These are phyloP conservation scores for Pogonognathellus flavescens DNA, from an alignment of 1,140 invertebrate species.

Conservation along the genomic window DNA sequence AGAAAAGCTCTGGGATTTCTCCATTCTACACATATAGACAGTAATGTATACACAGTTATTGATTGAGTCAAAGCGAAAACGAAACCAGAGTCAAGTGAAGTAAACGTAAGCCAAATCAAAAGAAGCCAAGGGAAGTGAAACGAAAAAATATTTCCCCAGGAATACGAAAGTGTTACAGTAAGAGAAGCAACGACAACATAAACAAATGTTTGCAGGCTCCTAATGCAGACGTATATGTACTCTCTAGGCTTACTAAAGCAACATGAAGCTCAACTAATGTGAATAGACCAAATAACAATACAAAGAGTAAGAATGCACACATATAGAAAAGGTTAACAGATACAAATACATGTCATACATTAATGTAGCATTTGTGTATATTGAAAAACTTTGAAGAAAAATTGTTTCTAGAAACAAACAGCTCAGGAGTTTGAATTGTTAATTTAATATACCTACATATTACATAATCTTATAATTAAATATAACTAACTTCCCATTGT, in stretches of 20 bases:
- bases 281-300: no score
- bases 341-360: neutral
- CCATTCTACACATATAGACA: conserved; percentile 15
- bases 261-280: no score
- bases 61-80: conserved; percentile 16
- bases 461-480: no score
- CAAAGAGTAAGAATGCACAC: no score
- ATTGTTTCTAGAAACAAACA: no score
- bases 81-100: conserved; percentile 26
- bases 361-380: no score
- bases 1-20: conserved; percentile 34
- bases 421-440: no score
- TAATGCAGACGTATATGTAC: neutral
- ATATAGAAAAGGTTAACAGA: neutral
- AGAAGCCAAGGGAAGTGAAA: conserved; percentile 31
- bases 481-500: neutral
- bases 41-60: conserved; percentile 16
- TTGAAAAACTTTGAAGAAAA: no score
- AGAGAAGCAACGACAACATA: conserved; percentile 17
- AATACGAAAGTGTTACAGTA: conserved; percentile 23
- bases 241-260: no score
- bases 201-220: neutral
- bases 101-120: conserved; percentile 12
- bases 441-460: no score
- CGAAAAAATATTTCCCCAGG: conserved; percentile 24